Percentiles rank a stretch among this genome's conserved stretches.
phyloP scores from a whole-genome alignment of 2,888 invertebrate species.

The Cybosia mesomella region DNA sequence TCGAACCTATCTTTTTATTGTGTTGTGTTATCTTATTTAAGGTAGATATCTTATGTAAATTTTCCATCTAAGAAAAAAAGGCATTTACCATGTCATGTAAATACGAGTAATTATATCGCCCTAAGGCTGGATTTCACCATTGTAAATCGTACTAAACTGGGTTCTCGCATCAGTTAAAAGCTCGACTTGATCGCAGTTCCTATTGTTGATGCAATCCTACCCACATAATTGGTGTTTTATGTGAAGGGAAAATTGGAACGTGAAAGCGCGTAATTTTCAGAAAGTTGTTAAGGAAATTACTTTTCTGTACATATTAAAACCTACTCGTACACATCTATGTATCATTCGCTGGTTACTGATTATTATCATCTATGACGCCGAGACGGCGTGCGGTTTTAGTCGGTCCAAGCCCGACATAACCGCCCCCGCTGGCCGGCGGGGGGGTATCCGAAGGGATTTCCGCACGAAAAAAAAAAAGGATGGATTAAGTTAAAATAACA shows the following conservation, averaged over 20 bases:
- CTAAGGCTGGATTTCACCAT: no score
- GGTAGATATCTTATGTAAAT: neutral
- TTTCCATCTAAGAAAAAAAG: neutral
- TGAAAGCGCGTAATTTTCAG: slow-evolving; percentile 2
- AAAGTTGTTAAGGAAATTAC: slow-evolving; percentile 2
- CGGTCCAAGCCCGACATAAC: no score
- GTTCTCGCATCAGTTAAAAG: no score
- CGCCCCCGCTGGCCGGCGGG: no score
- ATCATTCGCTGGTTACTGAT: neutral
- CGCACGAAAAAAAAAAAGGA: no score
- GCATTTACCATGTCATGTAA: neutral
- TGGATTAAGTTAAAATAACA: no score
- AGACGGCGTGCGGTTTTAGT: no score
- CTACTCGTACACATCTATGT: neutral
- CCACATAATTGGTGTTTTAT: neutral
- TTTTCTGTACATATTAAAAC: neutral
- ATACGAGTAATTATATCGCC: neutral
- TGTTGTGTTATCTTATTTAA: no score
- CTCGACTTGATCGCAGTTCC: neutral
- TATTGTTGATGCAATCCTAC: neutral
- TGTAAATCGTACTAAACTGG: no score
- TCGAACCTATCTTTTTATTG: neutral
- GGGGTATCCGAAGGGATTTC: no score
- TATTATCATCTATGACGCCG: no score
- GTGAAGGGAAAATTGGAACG: neutral